Conservation (phyloP, 2,797 vertebrate species). For the Hipposideros larvatus region DNA sequence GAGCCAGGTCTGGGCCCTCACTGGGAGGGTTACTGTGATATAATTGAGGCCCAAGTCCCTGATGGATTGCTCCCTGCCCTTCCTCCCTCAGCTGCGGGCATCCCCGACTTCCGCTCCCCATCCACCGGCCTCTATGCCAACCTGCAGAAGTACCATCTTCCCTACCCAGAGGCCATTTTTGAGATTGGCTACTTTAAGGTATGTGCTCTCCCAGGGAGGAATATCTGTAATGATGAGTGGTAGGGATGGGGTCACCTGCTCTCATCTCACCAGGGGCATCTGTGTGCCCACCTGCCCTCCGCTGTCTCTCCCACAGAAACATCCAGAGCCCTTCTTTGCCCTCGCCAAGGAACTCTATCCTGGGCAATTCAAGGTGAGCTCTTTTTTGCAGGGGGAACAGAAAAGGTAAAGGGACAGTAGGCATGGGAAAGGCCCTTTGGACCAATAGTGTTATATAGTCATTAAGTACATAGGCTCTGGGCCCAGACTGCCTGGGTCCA, state of each 20-base stretch:
- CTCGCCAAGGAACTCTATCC: constrained; percentile 95
- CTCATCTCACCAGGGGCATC: neutral
- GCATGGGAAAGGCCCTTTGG: neutral
- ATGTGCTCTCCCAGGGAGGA: neutral
- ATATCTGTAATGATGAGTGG: neutral
- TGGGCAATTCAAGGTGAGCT: constrained; percentile 95
- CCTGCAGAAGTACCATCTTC: constrained; percentile 94
- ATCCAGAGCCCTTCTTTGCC: constrained; percentile 96
- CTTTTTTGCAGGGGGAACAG: neutral
- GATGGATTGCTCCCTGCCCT: too few species aligned
- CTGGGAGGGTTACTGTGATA: neutral
- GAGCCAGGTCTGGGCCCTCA: too few species aligned
- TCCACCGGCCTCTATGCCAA: constrained; percentile 95
- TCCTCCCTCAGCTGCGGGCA: constrained; percentile 91
- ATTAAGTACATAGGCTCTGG: neutral
- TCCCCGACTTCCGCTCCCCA: constrained; percentile 96
- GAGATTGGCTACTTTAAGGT: constrained; percentile 96
- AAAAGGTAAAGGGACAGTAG: neutral
- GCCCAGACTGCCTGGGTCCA: neutral
- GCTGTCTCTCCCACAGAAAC: constrained; percentile 89
- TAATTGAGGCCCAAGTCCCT: neutral
- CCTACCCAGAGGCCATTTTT: constrained; percentile 96
- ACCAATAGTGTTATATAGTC: accelerated
- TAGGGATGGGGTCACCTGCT: accelerated
- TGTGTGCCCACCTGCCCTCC: neutral